Conservation (phyloP, 2,888 invertebrate genomes). For the Agriopis leucophaearia region DNA sequence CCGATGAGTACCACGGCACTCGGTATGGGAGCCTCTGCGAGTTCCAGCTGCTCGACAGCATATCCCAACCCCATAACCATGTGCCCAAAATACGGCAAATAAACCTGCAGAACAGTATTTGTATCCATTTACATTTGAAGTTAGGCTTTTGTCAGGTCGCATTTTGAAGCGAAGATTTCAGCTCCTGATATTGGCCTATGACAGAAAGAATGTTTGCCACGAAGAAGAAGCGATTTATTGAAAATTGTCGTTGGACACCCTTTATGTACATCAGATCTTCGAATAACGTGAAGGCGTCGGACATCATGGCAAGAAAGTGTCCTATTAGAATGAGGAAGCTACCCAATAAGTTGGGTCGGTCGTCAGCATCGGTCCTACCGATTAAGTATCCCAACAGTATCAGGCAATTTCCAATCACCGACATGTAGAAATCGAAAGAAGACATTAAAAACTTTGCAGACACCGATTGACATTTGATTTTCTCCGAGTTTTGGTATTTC, state of each 20-base stretch:
- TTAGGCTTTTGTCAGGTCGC: conserved; percentile 21
- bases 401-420: conserved; percentile 53
- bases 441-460: conserved; percentile 46
- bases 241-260: conserved; percentile 42
- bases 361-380: conserved; percentile 48
- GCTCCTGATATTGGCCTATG: conserved; percentile 59
- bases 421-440: conserved; percentile 52
- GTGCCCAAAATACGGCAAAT: conserved; percentile 71
- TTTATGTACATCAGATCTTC: conserved; percentile 50
- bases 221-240: conserved; percentile 54
- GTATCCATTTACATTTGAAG: conserved; percentile 56
- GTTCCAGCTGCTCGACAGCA: conserved; percentile 67
- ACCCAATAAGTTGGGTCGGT: conserved; percentile 42
- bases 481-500: conserved; percentile 38
- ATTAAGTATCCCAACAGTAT: conserved; percentile 55
- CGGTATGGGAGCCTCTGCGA: conserved; percentile 65
- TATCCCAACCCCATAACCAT: conserved; percentile 74
- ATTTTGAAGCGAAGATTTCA: conserved; percentile 44
- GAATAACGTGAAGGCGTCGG: conserved; percentile 47
- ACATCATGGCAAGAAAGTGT: conserved; percentile 52
- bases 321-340: conserved; percentile 55
- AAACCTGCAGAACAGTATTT: conserved; percentile 50
- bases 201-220: conserved; percentile 57
- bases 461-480: conserved; percentile 38
- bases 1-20: conserved; percentile 73